A percentile compares a stretch with the other conserved stretches of the same genome.
phyloP scores from a whole-genome alignment of 64 coral and sea anemone genomes.

The Trachythela sp. region DNA sequence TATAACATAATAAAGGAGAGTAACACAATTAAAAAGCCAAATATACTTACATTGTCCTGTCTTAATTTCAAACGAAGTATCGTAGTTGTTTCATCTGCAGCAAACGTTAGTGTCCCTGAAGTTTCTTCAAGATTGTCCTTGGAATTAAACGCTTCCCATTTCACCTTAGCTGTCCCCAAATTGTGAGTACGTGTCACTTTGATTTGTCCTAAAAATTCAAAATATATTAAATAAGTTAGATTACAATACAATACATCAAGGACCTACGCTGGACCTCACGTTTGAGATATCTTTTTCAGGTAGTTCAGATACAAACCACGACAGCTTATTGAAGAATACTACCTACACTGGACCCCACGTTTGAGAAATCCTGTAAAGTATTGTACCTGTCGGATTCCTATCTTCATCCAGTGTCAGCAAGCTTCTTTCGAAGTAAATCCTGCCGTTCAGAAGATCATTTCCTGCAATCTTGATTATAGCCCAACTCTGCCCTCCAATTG shows the following conservation, averaged over 20 bases:
- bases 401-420: constrained; percentile 81
- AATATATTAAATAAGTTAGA: no score
- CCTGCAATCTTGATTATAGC: constrained; percentile 66
- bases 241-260: no score
- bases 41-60: neutral
- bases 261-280: no score
- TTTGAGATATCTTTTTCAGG: no score
- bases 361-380: no score
- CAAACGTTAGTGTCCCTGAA: neutral
- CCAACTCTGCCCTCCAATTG: constrained; percentile 65
- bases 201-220: neutral
- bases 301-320: neutral
- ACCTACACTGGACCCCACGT: no score
- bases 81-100: neutral
- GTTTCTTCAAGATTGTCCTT: neutral
- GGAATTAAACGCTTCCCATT: neutral
- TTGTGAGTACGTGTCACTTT: neutral
- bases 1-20: neutral
- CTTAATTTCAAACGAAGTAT: neutral
- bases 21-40: neutral
- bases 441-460: constrained; percentile 82
- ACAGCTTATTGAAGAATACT: no score
- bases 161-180: neutral
- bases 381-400: constrained; percentile 43
- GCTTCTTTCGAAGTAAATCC: constrained; percentile 62